A percentile compares a stretch with the other conserved stretches of the same genome.
Conservation (phyloP, 1,140 invertebrate species). For the Atopsyche davidsoni region DNA sequence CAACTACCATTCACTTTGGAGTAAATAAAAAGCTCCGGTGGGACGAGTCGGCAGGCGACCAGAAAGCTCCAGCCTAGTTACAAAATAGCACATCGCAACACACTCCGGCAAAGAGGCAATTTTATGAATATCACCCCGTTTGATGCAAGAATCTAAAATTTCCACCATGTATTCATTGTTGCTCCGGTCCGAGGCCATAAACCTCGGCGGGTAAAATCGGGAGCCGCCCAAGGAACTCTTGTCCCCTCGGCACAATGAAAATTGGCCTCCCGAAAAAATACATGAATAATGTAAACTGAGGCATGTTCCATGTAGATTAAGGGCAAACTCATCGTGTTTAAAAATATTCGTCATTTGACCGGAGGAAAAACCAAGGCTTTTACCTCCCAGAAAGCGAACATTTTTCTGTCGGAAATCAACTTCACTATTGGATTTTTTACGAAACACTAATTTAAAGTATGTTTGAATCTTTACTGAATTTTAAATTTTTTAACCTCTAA, state of each 20-base stretch:
- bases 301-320: constrained; percentile 8
- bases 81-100: too few species aligned
- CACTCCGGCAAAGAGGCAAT: too few species aligned
- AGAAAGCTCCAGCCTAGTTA: too few species aligned
- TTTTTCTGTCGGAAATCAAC: background rate
- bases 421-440: background rate
- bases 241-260: background rate
- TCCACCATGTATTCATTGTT: too few species aligned
- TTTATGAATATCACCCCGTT: too few species aligned
- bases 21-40: too few species aligned
- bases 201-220: too few species aligned
- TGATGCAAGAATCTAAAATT: too few species aligned
- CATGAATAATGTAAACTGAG: constrained; percentile 13
- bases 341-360: constrained; percentile 1
- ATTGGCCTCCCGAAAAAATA: constrained; percentile 6
- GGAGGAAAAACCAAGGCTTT: background rate
- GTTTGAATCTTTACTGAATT: background rate
- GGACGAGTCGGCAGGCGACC: too few species aligned
- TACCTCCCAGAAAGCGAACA: background rate
- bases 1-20: too few species aligned
- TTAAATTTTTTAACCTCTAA: background rate
- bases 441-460: background rate
- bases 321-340: background rate
- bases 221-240: too few species aligned
- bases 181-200: too few species aligned